These are phyloP conservation scores for Subacronicta megacephala DNA, from an alignment of 2,888 invertebrate genomes.

Conservation along the genomic window DNA sequence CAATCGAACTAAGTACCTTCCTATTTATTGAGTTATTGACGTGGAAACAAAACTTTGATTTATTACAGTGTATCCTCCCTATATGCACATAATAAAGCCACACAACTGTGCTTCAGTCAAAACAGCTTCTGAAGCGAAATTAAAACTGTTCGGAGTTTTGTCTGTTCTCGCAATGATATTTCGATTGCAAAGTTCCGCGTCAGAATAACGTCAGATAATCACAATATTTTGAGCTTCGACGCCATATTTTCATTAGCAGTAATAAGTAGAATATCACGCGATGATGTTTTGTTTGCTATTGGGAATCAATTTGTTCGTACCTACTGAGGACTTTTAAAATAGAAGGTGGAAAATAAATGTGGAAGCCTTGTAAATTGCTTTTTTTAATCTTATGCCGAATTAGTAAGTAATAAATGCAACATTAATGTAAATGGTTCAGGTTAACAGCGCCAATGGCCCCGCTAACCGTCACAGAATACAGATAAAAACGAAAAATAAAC, in stretches of 20 bases:
- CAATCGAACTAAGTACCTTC: too few relatives aligned
- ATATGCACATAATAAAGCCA: conserved; percentile 12
- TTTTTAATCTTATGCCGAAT: conserved; percentile 44
- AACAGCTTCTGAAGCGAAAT: conserved; percentile 63
- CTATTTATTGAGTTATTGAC: too few relatives aligned
- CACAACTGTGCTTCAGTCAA: conserved; percentile 37
- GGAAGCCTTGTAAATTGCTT: conserved; percentile 27
- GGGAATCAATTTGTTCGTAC: conserved; percentile 13
- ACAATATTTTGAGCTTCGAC: conserved; percentile 48
- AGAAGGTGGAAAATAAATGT: conserved; percentile 27
- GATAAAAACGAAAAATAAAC: conserved; percentile 57
- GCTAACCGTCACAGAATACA: conserved; percentile 44
- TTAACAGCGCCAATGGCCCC: conserved; percentile 28
- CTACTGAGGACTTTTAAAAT: conserved; percentile 11
- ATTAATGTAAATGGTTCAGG: conserved; percentile 31
- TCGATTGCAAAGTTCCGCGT: conserved; percentile 53
- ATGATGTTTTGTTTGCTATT: conserved; percentile 29
- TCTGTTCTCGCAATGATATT: conserved; percentile 61
- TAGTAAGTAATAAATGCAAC: conserved; percentile 38
- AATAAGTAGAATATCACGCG: conserved; percentile 28
- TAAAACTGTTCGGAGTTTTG: conserved; percentile 62
- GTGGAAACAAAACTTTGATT: too few relatives aligned
- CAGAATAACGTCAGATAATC: conserved; percentile 53
- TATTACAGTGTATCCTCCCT: too few relatives aligned
- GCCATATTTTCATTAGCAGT: conserved; percentile 48